A percentile compares a stretch with the other conserved stretches of the same genome.
These are phyloP conservation scores for Agapornis roseicollis DNA, from an alignment of 2,113 vertebrate species.

Conservation along the genomic window DNA sequence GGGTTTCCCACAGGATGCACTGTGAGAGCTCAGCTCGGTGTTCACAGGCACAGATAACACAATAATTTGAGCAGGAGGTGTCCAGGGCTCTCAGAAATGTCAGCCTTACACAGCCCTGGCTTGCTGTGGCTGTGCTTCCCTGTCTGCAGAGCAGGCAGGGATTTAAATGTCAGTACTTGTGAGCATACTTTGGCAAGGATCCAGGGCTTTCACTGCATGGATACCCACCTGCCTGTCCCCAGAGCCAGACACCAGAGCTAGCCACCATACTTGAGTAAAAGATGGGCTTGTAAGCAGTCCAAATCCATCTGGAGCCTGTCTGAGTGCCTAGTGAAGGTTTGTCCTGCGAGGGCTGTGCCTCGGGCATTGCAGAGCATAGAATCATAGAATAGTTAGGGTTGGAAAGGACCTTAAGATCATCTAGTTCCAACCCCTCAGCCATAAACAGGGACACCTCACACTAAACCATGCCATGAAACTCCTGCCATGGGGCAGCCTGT, in stretches of 20 bases:
- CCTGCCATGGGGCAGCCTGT: neutral
- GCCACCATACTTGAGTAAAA: neutral
- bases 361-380: accelerated
- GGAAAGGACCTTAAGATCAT: too few relatives aligned
- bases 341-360: neutral
- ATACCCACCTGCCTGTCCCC: neutral
- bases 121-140: neutral
- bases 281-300: neutral
- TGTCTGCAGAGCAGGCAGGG: neutral
- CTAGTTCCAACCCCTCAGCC: too few relatives aligned
- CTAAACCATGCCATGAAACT: too few relatives aligned
- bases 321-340: neutral
- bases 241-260: neutral
- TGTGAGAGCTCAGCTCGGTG: accelerated
- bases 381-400: too few relatives aligned
- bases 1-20: neutral
- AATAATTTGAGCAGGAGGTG: neutral
- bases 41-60: neutral
- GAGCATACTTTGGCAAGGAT: neutral
- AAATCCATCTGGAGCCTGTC: neutral
- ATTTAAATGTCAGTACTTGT: neutral
- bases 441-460: too few relatives aligned
- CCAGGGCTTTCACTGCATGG: neutral
- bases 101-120: neutral
- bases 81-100: neutral